phyloP scores from a whole-genome alignment of 2,113 vertebrate species.

The Conger conger region DNA sequence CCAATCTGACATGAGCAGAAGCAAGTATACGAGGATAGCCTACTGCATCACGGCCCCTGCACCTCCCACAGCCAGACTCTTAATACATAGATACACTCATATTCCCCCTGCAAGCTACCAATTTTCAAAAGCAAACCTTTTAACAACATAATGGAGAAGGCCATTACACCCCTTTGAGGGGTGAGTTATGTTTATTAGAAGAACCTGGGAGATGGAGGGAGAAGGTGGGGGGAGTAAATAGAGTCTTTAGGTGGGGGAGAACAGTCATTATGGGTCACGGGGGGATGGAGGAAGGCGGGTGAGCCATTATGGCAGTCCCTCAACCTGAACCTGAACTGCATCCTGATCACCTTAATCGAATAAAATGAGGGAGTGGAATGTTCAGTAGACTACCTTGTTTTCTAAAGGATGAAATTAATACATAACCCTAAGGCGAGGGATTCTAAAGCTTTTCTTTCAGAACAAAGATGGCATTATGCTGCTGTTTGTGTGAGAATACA shows the following conservation, averaged over 20 bases:
- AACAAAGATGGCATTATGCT: constrained; percentile 45
- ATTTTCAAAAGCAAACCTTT: constrained; percentile 1
- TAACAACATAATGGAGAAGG: background rate
- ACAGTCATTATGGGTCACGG: constrained; percentile 21
- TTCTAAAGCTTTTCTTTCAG: constrained; percentile 41
- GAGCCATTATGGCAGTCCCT: constrained; percentile 51
- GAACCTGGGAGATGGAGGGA: background rate
- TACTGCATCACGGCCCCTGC: constrained; percentile 51
- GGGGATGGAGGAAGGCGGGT: constrained; percentile 21
- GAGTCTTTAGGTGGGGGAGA: constrained; percentile 28
- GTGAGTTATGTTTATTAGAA: background rate
- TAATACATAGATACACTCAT: constrained; percentile 43
- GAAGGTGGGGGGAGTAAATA: background rate
- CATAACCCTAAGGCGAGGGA: constrained; percentile 29
- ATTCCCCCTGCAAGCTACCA: background rate
- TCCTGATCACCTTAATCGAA: constrained; percentile 51
- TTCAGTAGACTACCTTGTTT: background rate
- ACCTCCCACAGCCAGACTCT: constrained; percentile 39
- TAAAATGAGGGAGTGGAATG: constrained; percentile 49
- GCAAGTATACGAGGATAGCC: constrained; percentile 44
- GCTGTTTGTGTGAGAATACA: constrained; percentile 30
- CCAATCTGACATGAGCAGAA: constrained; percentile 53
- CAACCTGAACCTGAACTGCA: constrained; percentile 43
- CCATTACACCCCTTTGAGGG: background rate
- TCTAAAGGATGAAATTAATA: constrained; percentile 47